These are phyloP conservation scores for Cyprinus carpio DNA, from an alignment of 2,113 vertebrate species.

Conservation along the genomic window DNA sequence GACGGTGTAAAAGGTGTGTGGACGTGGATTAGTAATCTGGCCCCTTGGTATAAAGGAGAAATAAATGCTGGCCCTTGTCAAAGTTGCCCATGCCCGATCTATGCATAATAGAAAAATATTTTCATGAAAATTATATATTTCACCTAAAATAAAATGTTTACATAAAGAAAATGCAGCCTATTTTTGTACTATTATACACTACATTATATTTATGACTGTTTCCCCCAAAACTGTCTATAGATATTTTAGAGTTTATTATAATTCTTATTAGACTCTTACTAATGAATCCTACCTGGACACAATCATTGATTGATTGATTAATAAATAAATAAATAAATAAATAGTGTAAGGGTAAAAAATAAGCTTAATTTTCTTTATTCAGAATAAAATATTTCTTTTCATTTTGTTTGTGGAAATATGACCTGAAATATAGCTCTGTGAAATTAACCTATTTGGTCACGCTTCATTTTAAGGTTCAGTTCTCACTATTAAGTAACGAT, in stretches of 20 bases:
- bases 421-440: background rate
- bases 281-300: too few species aligned
- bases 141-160: background rate
- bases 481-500: too few species aligned
- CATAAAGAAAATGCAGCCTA: background rate
- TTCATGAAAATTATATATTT: background rate
- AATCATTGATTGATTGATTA: too few species aligned
- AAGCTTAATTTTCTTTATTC: background rate
- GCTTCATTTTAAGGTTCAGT: too few species aligned
- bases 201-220: background rate
- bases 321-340: too few species aligned
- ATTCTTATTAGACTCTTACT: too few species aligned
- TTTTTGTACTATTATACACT: background rate
- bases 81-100: too few species aligned
- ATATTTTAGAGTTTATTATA: background rate
- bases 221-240: background rate
- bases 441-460: background rate
- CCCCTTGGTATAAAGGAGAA: too few species aligned
- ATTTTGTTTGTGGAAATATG: background rate
- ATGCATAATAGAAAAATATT: background rate
- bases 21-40: too few species aligned
- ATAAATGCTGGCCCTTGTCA: too few species aligned
- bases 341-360: background rate
- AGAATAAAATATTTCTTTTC: background rate
- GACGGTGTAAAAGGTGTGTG: too few species aligned